Evolutionary conservation across 2,797 vertebrate genomes (phyloP), one percentile per base, ranked within the genome.

Genomic region (Linurgus olivaceus): DNA sequence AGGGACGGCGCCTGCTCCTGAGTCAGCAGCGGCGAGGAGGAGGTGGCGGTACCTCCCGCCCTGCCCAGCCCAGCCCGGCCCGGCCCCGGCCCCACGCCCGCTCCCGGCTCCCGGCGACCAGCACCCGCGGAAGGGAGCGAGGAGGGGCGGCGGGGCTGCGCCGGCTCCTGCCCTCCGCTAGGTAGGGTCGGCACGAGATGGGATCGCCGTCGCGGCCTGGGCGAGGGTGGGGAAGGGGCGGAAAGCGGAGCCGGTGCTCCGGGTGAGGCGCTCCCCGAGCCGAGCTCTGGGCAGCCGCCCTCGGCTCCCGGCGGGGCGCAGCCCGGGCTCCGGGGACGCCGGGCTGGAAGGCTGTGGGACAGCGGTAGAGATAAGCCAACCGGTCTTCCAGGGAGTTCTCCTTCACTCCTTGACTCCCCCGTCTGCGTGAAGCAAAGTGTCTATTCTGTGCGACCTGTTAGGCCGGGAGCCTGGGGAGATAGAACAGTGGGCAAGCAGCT

Each of bases 1-100:
- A 28, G 51, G 42, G 38, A 37, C 78, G 67, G 90, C 61, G 90
- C 51, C 40, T 47, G 78, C 75, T 79, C 58, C 75, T 82, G 87
- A 94, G 71, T 75, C 92, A 75, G 87, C 87, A 63, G 75, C 29
- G 33, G 47, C 7, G 28, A 40, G 58, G 48, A 52, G 29, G 29
- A 24, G 67, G 65, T 23, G 47, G 76, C 3, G 63, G 67, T 62
- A 35, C 26, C 16, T 25, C n/a, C 62, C 51, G 45, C 65, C 66
- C 62, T 17, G 42, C 55, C 13, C 77, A 2, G 42, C 55, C 13
- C 77, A 2, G 52, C 24, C 42, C 42, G 14, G 28, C 75, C 48
- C 74, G 42, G 12, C 6, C 29, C 33, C 21, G 9, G 26, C 9
- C 73, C 20, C 63, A 11, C 50, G 13, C 28, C 6, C 6, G 26